Evolutionary conservation across 2,797 vertebrate species (phyloP), one percentile per base, ranked within the genome.

Genomic region (Australoheros facetus): DNA sequence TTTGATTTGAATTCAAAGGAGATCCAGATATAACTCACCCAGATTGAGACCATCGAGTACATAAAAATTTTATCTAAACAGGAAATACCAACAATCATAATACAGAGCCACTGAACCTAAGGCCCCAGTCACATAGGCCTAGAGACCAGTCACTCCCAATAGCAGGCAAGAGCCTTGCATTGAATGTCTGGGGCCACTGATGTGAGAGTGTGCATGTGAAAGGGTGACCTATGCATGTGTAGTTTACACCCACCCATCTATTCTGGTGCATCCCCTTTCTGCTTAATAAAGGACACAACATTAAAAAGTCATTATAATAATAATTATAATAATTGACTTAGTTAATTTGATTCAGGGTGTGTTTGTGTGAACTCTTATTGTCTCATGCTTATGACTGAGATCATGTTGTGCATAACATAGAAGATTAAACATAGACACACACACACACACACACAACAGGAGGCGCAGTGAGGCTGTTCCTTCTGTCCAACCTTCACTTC

Each of bases 401-500:
- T 69, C 39, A 37, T 73, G 59, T 73, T 80, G 77, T 79, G 83
- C 53, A 75, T 48, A 77, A 34, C 7, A 16, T 77, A 84, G 78
- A 23, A 56, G 54, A 74, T 62, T 59, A 73, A 2, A 66, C 34
- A 16, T 32, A 59, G 48, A 37, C 75, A 73, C 28, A 62, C 64
- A 78, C 37, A 77, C 45, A 73, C 56, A 56, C 79, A 71, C 71
- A 74, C 60, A 60, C 53, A 75, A 62, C 19, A 21, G n/a, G 21
- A 77, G 69, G 48, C 2, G 48, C 53, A 37, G 64, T 30, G 12
- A 81, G 84, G 53, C 71, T 48, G 77, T 51, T 78, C 57, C 45
- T 28, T 81, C 60, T 1, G 62, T 87, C 80, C 72, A 80, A 89
- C 88, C 88, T 89, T 90, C 85, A 88, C 64, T 83, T 76, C 66